Evolutionary conservation across 2,888 invertebrate species (phyloP), one percentile per base, ranked within the genome.

Genomic region (Callosobruchus maculatus): DNA sequence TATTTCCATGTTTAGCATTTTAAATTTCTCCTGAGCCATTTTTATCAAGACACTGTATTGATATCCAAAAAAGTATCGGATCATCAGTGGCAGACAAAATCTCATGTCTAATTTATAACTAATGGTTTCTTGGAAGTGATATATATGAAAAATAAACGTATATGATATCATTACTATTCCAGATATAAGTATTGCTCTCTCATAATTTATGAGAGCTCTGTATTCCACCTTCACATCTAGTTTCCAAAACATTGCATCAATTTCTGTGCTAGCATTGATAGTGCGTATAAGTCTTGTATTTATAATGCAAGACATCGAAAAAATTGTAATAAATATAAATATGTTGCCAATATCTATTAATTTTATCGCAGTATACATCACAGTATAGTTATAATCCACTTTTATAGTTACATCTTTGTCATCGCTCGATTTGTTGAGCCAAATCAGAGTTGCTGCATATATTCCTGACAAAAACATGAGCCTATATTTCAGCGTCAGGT

Each of bases 241-340:
- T 7, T 49, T 49, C 3, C 22, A 26, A 20, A 22, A 31, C 21
- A 31, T 13, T 22, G 21, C 20, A 49, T 71, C 71, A 18, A 67
- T 22, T 71, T 71, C 26, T 20, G 71, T 49, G 49, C 49, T 71
- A 21, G 49, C 49, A 20, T 70, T 69, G 31, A 74, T 71, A 70
- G 71, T 26, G 22, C 71, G 73, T 66, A 66, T 49, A 67, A 67
- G 20, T 18, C 13, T 4, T 72, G 66, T 72, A 74, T 70, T 21
- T 68, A 49, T 20, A 67, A 68, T 20, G 70, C n/a, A 71, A 71
- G 72, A 21, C 68, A 71, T 70, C 20, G 71, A 20, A 49, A n/a
- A 71, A 71, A 71, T 71, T n/a, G 21, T 21, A 21, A 66, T 21
- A 20, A 71, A 30, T 22, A 49, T 5, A 20, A 71, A 4, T 20